phyloP scores from a whole-genome alignment of 2,113 vertebrate genomes.

The Pleuronectes platessa region DNA sequence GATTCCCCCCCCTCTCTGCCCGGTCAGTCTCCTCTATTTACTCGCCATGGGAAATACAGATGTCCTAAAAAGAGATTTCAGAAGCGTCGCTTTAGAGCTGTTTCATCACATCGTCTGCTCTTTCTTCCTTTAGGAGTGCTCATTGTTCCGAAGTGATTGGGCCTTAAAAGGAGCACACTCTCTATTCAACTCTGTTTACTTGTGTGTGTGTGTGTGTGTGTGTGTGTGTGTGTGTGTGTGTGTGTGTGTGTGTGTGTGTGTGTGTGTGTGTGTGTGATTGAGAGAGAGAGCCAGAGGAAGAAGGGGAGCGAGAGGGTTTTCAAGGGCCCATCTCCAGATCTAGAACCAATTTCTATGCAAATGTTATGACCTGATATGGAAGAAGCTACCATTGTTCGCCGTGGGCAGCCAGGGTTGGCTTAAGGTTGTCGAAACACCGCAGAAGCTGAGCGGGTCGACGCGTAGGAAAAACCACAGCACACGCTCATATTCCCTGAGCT shows the following conservation, averaged over 20 bases:
- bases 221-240: slow-evolving; percentile 31
- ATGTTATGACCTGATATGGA: slow-evolving; percentile 61
- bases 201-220: slow-evolving; percentile 29
- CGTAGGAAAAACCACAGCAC: slow-evolving; percentile 2
- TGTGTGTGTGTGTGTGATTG: slow-evolving; percentile 27
- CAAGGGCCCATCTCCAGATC: slow-evolving; percentile 56
- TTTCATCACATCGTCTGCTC: slow-evolving; percentile 56
- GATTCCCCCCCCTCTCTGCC: neutral
- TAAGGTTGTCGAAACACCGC: slow-evolving; percentile 29
- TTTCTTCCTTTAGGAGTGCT: slow-evolving; percentile 41
- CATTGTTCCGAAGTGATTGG: slow-evolving; percentile 61
- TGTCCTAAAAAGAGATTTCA: no score
- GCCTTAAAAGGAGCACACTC: slow-evolving; percentile 42
- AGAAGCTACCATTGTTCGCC: slow-evolving; percentile 42
- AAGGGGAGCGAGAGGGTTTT: slow-evolving; percentile 17
- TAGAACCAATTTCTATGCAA: slow-evolving; percentile 79
- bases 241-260: slow-evolving; percentile 33
- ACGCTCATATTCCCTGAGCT: slow-evolving; percentile 39
- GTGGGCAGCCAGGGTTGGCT: slow-evolving; percentile 23
- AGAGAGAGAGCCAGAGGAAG: neutral
- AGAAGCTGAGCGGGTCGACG: neutral
- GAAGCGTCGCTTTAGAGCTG: slow-evolving; percentile 37
- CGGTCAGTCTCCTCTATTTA: neutral
- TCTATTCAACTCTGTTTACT: slow-evolving; percentile 38
- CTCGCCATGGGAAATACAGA: slow-evolving; percentile 27